Evolutionary conservation across 2,113 vertebrate genomes (phyloP).

Genomic region (Alces alces): DNA sequence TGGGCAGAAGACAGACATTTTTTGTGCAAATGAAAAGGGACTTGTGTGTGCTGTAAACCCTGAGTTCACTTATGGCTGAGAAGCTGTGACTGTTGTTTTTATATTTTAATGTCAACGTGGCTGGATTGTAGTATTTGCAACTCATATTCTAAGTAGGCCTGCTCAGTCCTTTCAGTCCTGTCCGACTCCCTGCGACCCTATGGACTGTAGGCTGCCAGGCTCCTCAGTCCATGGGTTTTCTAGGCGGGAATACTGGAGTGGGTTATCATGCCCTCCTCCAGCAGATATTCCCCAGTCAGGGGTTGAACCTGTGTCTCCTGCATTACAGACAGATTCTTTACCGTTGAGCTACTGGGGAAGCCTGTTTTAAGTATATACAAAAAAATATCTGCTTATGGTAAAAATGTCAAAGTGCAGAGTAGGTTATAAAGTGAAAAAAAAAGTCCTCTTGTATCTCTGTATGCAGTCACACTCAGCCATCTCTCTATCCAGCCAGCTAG

Average conservation of each 20-base stretch:
- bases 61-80: neutral
- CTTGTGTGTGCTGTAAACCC: neutral
- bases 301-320: accelerated
- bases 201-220: neutral
- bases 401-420: neutral
- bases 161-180: accelerated
- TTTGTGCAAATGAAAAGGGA: neutral
- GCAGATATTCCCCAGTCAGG: neutral
- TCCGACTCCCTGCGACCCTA: accelerated
- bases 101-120: neutral
- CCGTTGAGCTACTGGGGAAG: accelerated
- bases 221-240: neutral
- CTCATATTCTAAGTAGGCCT: neutral
- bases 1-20: neutral
- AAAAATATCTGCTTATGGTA: neutral
- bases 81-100: neutral
- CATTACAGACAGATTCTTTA: neutral
- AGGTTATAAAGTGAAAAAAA: neutral
- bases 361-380: neutral
- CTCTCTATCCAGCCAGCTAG: neutral
- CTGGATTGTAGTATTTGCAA: neutral
- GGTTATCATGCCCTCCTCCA: neutral
- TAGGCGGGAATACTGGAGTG: neutral
- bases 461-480: neutral
- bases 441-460: neutral